Conservation (phyloP, 1,140 invertebrate species). For the Caenorhabditis tropicalis region DNA sequence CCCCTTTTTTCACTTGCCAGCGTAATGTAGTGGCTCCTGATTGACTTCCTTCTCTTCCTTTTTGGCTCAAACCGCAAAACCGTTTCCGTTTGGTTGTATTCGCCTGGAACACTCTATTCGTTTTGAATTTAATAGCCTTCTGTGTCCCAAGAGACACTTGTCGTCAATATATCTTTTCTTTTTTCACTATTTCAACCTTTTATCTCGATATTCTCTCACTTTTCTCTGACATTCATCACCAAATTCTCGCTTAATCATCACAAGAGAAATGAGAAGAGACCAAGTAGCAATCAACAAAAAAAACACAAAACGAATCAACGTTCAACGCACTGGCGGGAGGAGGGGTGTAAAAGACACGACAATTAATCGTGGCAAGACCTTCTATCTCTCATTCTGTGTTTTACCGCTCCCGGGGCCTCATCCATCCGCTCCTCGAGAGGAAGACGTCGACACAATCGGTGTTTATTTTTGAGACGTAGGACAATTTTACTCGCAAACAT, state of each 20-base stretch:
- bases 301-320: slow-evolving; percentile 8
- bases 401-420: slow-evolving; percentile 32
- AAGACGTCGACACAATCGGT: slow-evolving; percentile 44
- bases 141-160: slow-evolving; percentile 26
- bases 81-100: not conserved
- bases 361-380: slow-evolving; percentile 44
- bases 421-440: slow-evolving; percentile 35
- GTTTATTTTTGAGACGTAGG: slow-evolving; percentile 43
- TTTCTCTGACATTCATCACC: slow-evolving; percentile 3
- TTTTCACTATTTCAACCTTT: not conserved
- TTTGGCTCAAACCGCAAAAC: slow-evolving; percentile 13
- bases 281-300: slow-evolving; percentile 22
- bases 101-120: not conserved
- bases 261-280: not conserved
- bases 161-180: slow-evolving; percentile 3
- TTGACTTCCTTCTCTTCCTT: slow-evolving; percentile 28
- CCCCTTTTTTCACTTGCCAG: slow-evolving; percentile 15
- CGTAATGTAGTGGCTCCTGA: slow-evolving; percentile 41
- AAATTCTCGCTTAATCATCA: slow-evolving; percentile 24
- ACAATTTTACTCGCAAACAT: slow-evolving; percentile 44
- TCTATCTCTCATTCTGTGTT: slow-evolving; percentile 1
- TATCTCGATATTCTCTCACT: slow-evolving; percentile 1
- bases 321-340: not conserved
- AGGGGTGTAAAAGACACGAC: slow-evolving; percentile 25
- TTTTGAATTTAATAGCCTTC: not conserved